Conservation (phyloP, 2,113 vertebrate genomes). For the Siniperca chuatsi region DNA sequence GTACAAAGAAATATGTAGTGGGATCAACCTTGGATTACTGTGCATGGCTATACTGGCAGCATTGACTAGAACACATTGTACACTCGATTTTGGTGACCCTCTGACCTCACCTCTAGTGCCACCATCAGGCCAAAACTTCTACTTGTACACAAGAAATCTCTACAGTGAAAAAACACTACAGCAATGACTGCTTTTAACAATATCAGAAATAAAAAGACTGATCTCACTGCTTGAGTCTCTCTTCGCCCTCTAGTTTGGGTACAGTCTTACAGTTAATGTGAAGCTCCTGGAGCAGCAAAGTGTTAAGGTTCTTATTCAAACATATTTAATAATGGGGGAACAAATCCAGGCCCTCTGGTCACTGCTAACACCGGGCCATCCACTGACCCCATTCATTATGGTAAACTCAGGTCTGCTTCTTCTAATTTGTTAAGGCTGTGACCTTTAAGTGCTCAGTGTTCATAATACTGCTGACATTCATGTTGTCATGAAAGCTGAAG, state of each 20-base stretch:
- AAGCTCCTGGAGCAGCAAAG: not conserved
- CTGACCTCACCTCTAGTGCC: no score
- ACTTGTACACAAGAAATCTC: not conserved
- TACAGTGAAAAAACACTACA: not conserved
- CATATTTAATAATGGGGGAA: not conserved
- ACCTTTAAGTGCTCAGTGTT: slow-evolving; percentile 4
- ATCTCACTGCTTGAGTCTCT: not conserved
- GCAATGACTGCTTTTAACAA: not conserved
- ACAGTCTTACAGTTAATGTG: not conserved
- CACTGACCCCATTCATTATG: slow-evolving; percentile 18
- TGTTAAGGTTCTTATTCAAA: slow-evolving; percentile 21
- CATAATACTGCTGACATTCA: not conserved
- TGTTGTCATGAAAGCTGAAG: not conserved
- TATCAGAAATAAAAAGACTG: not conserved
- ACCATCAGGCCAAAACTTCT: not conserved
- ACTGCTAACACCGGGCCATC: not conserved
- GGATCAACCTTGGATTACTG: not conserved
- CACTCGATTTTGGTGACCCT: not conserved
- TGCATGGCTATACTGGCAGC: not conserved
- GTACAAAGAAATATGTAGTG: no score
- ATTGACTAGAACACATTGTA: not conserved
- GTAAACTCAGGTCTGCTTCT: not conserved
- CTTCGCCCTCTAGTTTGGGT: not conserved
- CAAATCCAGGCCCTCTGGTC: slow-evolving; percentile 18
- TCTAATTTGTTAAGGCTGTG: slow-evolving; percentile 14